Conservation (phyloP, 2,113 vertebrate species). For the Campylorhamphus procurvoides region DNA sequence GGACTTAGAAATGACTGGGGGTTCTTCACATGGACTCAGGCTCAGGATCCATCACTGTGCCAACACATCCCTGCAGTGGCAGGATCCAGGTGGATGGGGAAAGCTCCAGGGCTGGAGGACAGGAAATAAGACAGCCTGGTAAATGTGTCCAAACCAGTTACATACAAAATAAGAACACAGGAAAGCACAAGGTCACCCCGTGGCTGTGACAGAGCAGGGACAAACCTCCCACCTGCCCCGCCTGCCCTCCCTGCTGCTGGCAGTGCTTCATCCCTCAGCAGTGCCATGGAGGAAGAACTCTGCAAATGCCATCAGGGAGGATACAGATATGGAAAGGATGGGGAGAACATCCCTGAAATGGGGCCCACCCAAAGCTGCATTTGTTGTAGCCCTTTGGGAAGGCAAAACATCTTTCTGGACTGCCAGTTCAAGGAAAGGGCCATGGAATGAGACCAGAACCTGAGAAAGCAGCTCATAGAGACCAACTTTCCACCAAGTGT, state of each 20-base stretch:
- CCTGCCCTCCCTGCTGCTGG: background rate
- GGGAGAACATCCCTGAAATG: accelerated
- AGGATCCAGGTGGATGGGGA: background rate
- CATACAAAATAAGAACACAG: background rate
- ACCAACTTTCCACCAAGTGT: background rate
- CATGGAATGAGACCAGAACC: accelerated
- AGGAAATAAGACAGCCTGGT: background rate
- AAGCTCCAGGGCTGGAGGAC: background rate
- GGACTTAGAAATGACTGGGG: background rate
- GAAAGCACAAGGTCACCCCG: background rate
- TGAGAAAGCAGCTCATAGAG: background rate
- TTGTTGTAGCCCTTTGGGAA: background rate
- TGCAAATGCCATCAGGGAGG: background rate
- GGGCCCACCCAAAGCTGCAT: background rate
- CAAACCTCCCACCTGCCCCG: background rate
- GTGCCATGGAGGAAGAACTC: background rate
- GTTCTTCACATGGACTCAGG: background rate
- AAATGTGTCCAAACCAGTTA: accelerated
- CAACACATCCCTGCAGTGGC: accelerated
- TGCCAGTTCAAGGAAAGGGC: background rate
- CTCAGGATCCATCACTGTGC: background rate
- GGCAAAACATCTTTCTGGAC: background rate
- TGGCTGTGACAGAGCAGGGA: background rate
- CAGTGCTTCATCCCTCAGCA: background rate
- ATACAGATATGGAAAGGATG: background rate